These are phyloP conservation scores for Parnassius glacialis DNA, from an alignment of 2,888 invertebrate genomes.

Conservation along the genomic window DNA sequence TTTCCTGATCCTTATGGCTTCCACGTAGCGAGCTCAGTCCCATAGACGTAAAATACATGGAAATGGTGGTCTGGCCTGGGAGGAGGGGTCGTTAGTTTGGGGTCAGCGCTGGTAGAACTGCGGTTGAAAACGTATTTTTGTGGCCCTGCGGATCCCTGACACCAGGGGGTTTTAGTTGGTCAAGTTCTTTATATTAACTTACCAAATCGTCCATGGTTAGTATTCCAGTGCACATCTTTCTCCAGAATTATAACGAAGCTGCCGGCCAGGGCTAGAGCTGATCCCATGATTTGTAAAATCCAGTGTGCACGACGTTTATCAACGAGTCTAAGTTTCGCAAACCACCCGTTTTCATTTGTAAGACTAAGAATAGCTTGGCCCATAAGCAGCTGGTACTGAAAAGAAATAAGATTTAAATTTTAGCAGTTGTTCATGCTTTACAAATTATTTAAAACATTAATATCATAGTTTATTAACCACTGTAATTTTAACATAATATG, in stretches of 20 bases:
- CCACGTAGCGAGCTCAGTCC: too few relatives aligned
- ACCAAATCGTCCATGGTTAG: slow-evolving; percentile 57
- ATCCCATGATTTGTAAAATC: slow-evolving; percentile 58
- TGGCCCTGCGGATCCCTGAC: slow-evolving; percentile 37
- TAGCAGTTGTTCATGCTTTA: too few relatives aligned
- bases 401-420: slow-evolving; percentile 10
- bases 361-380: slow-evolving; percentile 58
- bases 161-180: too few relatives aligned
- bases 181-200: slow-evolving; percentile 21
- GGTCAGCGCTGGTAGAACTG: too few relatives aligned
- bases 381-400: slow-evolving; percentile 68
- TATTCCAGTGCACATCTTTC: slow-evolving; percentile 45
- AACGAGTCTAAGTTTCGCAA: slow-evolving; percentile 47
- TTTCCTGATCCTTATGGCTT: too few relatives aligned
- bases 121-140: too few relatives aligned
- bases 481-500: slow-evolving; percentile 38
- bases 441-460: too few relatives aligned
- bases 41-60: too few relatives aligned
- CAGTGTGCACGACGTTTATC: slow-evolving; percentile 61
- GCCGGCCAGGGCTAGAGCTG: slow-evolving; percentile 57
- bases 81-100: too few relatives aligned
- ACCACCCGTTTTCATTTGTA: slow-evolving; percentile 61
- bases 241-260: slow-evolving; percentile 52
- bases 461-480: too few relatives aligned
- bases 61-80: too few relatives aligned